Evolutionary conservation across 92 coral and sea anemone species (phyloP), one percentile per base, ranked within the genome.

Genomic region (Epizoanthus illoricatus): DNA sequence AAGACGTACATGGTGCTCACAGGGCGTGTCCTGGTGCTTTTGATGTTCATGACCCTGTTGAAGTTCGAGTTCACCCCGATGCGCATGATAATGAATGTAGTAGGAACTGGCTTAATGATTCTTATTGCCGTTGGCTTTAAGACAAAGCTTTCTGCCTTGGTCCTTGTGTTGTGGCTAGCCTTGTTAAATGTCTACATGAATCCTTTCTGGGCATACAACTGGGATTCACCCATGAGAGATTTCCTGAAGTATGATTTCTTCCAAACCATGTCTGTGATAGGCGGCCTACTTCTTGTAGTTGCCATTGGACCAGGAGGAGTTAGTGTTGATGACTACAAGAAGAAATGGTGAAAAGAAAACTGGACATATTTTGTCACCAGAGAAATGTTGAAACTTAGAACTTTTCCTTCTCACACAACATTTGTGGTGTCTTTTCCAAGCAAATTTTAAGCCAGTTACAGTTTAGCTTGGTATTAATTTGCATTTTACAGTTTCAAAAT

Each of bases 231-330:
- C 36, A 88, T 97, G 91, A 88, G 99, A 72, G 99, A 97, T 92
- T 97, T 93, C 94, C 92, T 97, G 42, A 97, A 97, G 98, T 97
- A 97, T 67, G 99, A 97, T 86, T 97, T 97, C 86, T 97, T 97
- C 91, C 99, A 97, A 78, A 91, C 97, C 7, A 91, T 92, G 86
- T 97, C 99, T 8, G 99, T 97, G 21, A 97, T 97, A 85, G 99
- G 99, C 40, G 99, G 99, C 45, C 81, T 97, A 85, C 80, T 97
- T 60, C 87, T 97, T 65, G 98, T 97, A 9, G 99, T 97, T 60
- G 98, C 99, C 33, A 90, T 97, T 40, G 99, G 99, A 16, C 99
- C 99, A 7, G 99, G 99, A 33, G 99, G 99, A 15, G 99, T 97
- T 42, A 97, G 99, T 36, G 99, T 97, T 23, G 99, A 97, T 76